Base-by-base conservation (phyloP, 2,888 invertebrate genomes). In the Podabrus alpinus region DNA sequence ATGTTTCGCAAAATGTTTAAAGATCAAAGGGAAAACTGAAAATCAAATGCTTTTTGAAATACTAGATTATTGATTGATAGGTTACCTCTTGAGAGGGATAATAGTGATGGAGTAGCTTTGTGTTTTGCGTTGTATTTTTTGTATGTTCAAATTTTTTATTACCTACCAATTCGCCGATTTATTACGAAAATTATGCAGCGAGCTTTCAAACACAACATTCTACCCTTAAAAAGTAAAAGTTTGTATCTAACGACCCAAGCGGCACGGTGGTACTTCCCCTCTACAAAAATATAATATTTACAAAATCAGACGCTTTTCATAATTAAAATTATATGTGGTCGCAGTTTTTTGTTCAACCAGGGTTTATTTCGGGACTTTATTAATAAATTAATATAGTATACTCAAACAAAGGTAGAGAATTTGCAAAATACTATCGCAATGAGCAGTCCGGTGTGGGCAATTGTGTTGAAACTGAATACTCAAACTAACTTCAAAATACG, bases 21-120 rank as follows among this genome's bases (percentile, higher is more conserved):
- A 73, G 68, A 73, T 73, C 73, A 73, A 73, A 73, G 73, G 68
- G 17, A 71, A 59, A 67, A 68, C 68, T 68, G 59, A 29, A 68
- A 21, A 24, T 69, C 68, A 59, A 24, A 68, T 62, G 64, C 21
- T 69, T 73, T 73, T 69, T 45, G 60, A 64, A 64, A 64, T 64
- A 64, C 62, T 64, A 64, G 17, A 64, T 17, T 64, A 64, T 19
- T 64, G 62, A 64, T 64, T 64, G 62, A 64, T 64, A 64, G 62
- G 62, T 64, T 64, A 21, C 62, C 62, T 64, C 62, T 64, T 21
- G 62, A 64, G 62, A 64, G 17, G 62, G 45, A 45, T 45, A 45
- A 45, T 45, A 45, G n/a, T 45, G 45, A 45, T 45, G 45, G 45
- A 45, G 45, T 45, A 45, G 45, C 45, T 45, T 45, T 45, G 45